Evolutionary conservation across 2,797 vertebrate species (phyloP).

Genomic region (Rhinoraja longicauda): DNA sequence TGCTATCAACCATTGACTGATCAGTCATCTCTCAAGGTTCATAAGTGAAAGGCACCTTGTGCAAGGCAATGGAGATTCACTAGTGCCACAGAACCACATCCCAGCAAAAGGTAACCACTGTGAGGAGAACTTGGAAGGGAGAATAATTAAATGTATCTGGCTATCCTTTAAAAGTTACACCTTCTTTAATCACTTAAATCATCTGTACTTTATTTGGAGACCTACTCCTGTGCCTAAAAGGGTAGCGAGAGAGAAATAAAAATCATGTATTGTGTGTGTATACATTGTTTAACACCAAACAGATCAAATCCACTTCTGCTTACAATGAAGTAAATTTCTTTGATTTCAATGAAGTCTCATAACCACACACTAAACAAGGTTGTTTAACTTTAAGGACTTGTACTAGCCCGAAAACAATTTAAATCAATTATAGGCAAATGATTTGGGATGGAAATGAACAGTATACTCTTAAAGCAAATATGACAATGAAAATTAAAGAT

Average conservation of each 20-base stretch:
- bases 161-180: not conserved
- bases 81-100: not conserved
- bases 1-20: not conserved
- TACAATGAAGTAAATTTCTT: not conserved
- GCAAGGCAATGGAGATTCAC: not conserved
- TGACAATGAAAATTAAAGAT: not conserved
- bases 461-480: not conserved
- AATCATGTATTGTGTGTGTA: not conserved
- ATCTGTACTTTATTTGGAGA: not conserved
- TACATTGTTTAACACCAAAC: not conserved
- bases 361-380: not conserved
- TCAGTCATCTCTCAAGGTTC: not conserved
- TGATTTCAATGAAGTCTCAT: not conserved
- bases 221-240: not conserved
- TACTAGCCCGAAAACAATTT: not conserved
- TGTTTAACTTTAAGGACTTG: not conserved
- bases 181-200: not conserved
- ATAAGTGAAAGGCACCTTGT: not conserved
- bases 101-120: slow-evolving; percentile 5
- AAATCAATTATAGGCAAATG: not conserved
- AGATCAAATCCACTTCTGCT: not conserved
- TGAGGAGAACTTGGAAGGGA: not conserved
- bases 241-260: not conserved
- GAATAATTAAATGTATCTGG: not conserved
- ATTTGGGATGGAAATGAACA: not conserved